Evolutionary conservation across 2,888 invertebrate species (phyloP).

Genomic region (Allophyes oxyacanthae): DNA sequence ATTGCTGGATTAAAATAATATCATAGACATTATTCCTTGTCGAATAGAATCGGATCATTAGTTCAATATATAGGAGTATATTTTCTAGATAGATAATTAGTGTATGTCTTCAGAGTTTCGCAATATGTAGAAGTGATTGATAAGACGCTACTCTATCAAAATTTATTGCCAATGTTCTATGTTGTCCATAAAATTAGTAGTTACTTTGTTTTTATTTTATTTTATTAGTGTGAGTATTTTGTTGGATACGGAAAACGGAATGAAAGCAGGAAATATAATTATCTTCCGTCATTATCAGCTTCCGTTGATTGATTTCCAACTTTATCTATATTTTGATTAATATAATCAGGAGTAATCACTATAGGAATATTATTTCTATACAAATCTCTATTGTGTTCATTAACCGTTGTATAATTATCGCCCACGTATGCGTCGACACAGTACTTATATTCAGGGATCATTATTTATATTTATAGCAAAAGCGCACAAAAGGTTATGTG

Average conservation of each 20-base stretch:
- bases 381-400: conserved; percentile 13
- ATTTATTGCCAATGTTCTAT: too few relatives aligned
- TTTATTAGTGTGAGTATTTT: too few relatives aligned
- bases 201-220: too few relatives aligned
- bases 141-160: too few relatives aligned
- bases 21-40: neutral
- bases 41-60: neutral
- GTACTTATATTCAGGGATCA: conserved; percentile 31
- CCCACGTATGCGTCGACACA: conserved; percentile 40
- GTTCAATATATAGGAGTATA: neutral
- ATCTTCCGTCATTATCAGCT: conserved; percentile 1
- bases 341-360: conserved; percentile 5
- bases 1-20: conserved; percentile 1
- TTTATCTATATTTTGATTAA: conserved; percentile 4
- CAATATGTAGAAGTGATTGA: too few relatives aligned
- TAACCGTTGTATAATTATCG: conserved; percentile 36
- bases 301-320: neutral
- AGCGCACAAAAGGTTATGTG: conserved; percentile 40
- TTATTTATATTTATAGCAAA: conserved; percentile 52
- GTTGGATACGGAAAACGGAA: too few relatives aligned
- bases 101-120: too few relatives aligned
- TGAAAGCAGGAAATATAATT: conserved; percentile 10
- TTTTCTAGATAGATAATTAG: too few relatives aligned
- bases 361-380: conserved; percentile 9
- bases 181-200: too few relatives aligned